Evolutionary conservation across 2,797 vertebrate species (phyloP).

Genomic region (Zalophus californianus): DNA sequence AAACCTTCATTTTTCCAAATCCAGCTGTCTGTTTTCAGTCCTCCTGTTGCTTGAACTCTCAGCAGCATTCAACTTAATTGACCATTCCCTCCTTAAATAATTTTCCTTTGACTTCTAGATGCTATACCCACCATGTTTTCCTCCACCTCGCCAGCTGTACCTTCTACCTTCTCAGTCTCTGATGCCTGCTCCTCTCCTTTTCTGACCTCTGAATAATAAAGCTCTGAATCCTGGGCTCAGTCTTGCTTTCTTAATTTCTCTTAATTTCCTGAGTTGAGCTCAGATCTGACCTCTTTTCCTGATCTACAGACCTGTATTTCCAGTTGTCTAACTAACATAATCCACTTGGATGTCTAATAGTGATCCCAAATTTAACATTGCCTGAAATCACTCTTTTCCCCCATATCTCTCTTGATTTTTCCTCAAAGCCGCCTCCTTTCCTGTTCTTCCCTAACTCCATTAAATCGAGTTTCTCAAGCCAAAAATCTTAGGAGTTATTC

Average conservation of each 20-base stretch:
- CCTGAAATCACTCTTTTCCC: not conserved
- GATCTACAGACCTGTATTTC: not conserved
- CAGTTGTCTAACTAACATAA: not conserved
- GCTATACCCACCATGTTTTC: not conserved
- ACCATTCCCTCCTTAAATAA: not conserved
- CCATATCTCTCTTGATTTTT: not conserved
- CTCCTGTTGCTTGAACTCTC: not conserved
- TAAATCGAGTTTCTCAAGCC: not conserved
- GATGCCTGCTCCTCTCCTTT: not conserved
- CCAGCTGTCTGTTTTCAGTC: not conserved
- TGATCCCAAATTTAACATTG: not conserved
- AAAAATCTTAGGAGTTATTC: slow-evolving; percentile 41
- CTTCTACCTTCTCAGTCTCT: not conserved
- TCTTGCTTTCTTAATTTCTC: not conserved
- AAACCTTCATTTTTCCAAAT: slow-evolving; percentile 2
- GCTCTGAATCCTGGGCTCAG: not conserved
- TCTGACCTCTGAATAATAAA: not conserved
- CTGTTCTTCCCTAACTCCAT: not conserved
- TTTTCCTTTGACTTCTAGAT: not conserved
- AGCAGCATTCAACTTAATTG: slow-evolving; percentile 2
- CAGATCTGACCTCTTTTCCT: not conserved
- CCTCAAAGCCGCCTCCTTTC: not conserved
- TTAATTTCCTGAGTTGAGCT: not conserved
- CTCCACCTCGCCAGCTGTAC: not conserved
- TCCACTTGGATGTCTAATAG: not conserved